These are phyloP conservation scores for Drosophila neonasuta DNA, from an alignment of 2,888 invertebrate genomes.

Conservation along the genomic window DNA sequence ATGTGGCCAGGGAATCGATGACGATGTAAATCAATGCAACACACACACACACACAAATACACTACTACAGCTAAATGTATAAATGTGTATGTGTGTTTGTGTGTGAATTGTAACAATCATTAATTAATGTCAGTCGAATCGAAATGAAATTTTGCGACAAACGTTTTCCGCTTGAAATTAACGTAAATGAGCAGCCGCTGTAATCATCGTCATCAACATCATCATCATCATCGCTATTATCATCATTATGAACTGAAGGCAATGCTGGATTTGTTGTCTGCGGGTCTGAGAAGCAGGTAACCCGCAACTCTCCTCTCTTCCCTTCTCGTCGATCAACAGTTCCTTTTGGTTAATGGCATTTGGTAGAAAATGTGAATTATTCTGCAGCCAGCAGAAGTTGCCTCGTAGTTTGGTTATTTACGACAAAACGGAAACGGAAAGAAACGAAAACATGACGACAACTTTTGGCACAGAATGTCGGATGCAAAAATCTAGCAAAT, in stretches of 20 bases:
- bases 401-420: slow-evolving; percentile 33
- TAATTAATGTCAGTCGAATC: slow-evolving; percentile 77
- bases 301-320: slow-evolving; percentile 14
- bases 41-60: slow-evolving; percentile 15
- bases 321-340: background rate
- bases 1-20: slow-evolving; percentile 4
- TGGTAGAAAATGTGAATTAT: slow-evolving; percentile 41
- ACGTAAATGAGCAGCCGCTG: slow-evolving; percentile 65
- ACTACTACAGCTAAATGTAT: slow-evolving; percentile 10
- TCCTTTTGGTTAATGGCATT: slow-evolving; percentile 46
- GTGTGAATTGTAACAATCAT: slow-evolving; percentile 71
- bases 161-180: slow-evolving; percentile 73
- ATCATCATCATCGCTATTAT: slow-evolving; percentile 5
- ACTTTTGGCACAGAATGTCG: slow-evolving; percentile 57
- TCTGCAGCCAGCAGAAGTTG: slow-evolving; percentile 51
- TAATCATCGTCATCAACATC: slow-evolving; percentile 29
- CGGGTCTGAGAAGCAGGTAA: slow-evolving; percentile 49
- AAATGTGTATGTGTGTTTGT: slow-evolving; percentile 29
- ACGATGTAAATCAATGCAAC: slow-evolving; percentile 69
- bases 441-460: slow-evolving; percentile 56
- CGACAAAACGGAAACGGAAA: slow-evolving; percentile 38
- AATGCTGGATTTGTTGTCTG: slow-evolving; percentile 26
- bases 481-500: slow-evolving; percentile 63
- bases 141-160: slow-evolving; percentile 75
- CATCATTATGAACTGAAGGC: slow-evolving; percentile 15